phyloP scores from a whole-genome alignment of 2,888 invertebrate genomes.

The Antheraea assamensis region DNA sequence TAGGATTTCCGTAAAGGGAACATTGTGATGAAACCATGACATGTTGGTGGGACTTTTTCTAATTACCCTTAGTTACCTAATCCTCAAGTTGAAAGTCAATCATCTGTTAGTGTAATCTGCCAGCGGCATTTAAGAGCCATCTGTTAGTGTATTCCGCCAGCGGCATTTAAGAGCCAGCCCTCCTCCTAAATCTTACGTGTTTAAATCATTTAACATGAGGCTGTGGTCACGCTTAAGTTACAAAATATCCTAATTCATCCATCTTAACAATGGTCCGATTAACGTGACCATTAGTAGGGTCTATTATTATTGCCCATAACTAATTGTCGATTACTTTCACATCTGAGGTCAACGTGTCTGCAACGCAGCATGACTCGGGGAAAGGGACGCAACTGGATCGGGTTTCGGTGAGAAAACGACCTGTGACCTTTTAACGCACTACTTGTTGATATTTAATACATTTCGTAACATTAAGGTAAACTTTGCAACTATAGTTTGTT shows the following conservation, averaged over 20 bases:
- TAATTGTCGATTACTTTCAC: constrained; percentile 25
- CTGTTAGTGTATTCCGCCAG: too few species aligned
- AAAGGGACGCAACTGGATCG: constrained; percentile 19
- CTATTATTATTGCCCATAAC: constrained; percentile 2
- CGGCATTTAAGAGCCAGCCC: too few species aligned
- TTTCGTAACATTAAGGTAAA: background rate
- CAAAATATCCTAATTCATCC: background rate
- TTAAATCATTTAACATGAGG: too few species aligned
- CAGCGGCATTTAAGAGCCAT: too few species aligned
- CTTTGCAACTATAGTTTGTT: background rate
- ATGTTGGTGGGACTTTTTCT: too few species aligned
- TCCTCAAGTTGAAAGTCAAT: too few species aligned
- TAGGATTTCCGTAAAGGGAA: too few species aligned
- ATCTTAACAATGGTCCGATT: background rate
- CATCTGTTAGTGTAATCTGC: too few species aligned
- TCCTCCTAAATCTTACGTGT: too few species aligned
- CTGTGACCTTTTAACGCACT: constrained; percentile 18
- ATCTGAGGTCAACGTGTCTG: constrained; percentile 28
- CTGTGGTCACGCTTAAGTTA: too few species aligned
- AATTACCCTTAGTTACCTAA: too few species aligned
- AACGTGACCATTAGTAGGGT: background rate
- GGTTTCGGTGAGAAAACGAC: constrained; percentile 19
- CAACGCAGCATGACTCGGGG: constrained; percentile 18
- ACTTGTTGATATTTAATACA: constrained; percentile 14
- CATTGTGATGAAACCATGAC: too few species aligned